These are phyloP conservation scores for Eilema griseolum DNA, from an alignment of 2,888 invertebrate species.

Conservation along the genomic window DNA sequence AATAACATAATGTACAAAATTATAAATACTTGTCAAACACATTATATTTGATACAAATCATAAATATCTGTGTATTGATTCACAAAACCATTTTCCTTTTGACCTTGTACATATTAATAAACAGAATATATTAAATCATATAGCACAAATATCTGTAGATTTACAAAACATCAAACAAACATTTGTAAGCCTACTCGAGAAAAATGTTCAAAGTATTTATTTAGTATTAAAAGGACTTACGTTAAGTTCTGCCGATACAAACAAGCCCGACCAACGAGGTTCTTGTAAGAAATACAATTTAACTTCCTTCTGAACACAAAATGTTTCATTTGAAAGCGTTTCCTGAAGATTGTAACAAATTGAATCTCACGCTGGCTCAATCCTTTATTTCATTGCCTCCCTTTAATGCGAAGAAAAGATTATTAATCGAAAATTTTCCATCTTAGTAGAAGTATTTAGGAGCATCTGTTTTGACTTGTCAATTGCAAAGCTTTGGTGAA, in stretches of 20 bases:
- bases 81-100: neutral
- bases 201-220: conserved; percentile 61
- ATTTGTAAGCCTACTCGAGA: conserved; percentile 27
- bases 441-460: conserved; percentile 62
- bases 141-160: neutral
- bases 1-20: neutral
- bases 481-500: conserved; percentile 52
- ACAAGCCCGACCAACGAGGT: conserved; percentile 66
- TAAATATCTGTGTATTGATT: neutral
- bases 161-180: conserved; percentile 9
- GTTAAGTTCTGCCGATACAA: conserved; percentile 67
- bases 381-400: conserved; percentile 79
- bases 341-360: conserved; percentile 82
- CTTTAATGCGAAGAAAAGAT: conserved; percentile 76
- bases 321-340: conserved; percentile 81
- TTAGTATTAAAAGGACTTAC: conserved; percentile 67
- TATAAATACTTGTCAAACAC: neutral
- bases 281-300: conserved; percentile 81
- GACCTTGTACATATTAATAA: neutral
- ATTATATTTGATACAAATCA: neutral
- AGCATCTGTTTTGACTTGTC: conserved; percentile 68
- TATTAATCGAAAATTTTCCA: conserved; percentile 81
- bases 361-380: conserved; percentile 81
- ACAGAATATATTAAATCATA: conserved; percentile 8
- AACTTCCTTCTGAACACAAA: conserved; percentile 77